A percentile compares a stretch with the other conserved stretches of the same genome.
Evolutionary conservation across 2,113 vertebrate species (phyloP).

Genomic region (Setophaga coronata): DNA sequence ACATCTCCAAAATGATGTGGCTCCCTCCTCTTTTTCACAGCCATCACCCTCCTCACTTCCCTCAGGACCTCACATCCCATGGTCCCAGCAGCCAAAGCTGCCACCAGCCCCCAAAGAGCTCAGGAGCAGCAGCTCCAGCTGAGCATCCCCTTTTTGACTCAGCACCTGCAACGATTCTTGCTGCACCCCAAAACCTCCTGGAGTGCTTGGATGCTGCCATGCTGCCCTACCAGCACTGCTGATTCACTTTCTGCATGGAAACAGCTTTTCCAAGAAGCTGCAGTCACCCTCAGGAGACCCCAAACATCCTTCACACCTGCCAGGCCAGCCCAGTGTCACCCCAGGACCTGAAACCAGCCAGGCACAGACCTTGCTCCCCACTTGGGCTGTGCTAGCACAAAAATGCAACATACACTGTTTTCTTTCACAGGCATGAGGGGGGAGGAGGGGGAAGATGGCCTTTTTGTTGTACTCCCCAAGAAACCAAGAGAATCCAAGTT

Average conservation of each 20-base stretch:
- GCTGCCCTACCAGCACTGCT: not conserved
- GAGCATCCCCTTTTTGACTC: not conserved
- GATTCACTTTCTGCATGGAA: not conserved
- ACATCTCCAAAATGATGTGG: not conserved
- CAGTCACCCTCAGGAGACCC: not conserved
- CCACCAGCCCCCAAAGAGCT: no score
- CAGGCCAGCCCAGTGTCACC: not conserved
- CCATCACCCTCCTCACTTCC: not conserved
- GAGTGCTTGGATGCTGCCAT: not conserved
- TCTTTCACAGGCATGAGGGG: not conserved
- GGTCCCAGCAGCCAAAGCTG: not conserved
- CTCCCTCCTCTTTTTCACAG: not conserved
- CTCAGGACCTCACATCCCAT: rapidly evolving
- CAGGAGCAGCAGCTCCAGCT: not conserved
- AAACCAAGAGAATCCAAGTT: not conserved
- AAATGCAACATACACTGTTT: not conserved
- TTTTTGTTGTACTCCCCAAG: not conserved
- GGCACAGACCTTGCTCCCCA: not conserved
- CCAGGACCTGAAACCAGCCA: not conserved
- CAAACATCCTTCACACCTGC: not conserved
- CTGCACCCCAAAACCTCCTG: not conserved
- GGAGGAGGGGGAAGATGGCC: not conserved
- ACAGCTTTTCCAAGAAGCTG: not conserved
- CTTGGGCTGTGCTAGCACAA: not conserved
- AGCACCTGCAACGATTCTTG: not conserved